Evolutionary conservation across 2,797 vertebrate species (phyloP).

Genomic region (Sebastes umbrosus): DNA sequence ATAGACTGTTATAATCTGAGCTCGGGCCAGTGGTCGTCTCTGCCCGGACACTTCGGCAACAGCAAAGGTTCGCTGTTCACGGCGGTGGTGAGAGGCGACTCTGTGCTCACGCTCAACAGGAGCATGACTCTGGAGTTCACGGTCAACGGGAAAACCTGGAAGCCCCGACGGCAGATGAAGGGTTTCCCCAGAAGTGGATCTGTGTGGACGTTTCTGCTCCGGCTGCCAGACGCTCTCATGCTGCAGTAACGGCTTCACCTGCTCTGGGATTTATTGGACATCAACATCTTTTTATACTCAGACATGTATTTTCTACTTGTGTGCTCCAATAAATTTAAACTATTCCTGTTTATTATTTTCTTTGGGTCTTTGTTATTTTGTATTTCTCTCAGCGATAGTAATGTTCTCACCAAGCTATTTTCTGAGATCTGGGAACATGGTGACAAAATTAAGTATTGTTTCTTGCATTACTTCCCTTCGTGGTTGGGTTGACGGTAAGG

Average conservation of each 20-base stretch:
- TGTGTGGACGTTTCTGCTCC: constrained; percentile 91
- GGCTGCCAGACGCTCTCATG: constrained; percentile 75
- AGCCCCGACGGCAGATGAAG: constrained; percentile 83
- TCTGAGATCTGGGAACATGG: neutral
- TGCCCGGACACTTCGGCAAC: constrained; percentile 92
- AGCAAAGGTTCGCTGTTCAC: constrained; percentile 95
- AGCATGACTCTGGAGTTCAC: constrained; percentile 87
- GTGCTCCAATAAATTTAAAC: neutral
- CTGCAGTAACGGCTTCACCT: neutral
- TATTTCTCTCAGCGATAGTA: neutral
- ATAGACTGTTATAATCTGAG: constrained; percentile 92
- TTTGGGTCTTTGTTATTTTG: neutral
- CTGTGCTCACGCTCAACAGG: constrained; percentile 90
- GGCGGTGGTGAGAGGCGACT: constrained; percentile 87
- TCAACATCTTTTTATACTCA: neutral
- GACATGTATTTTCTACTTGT: neutral
- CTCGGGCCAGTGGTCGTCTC: constrained; percentile 88
- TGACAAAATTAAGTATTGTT: neutral
- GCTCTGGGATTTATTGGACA: neutral
- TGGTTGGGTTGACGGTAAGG: neutral
- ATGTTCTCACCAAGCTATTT: neutral
- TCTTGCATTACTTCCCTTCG: neutral
- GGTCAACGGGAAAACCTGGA: constrained; percentile 86
- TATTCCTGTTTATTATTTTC: neutral
- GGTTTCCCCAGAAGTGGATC: constrained; percentile 92